Base-by-base conservation (phyloP, 2,113 vertebrate genomes). In the Saccopteryx bilineata region DNA sequence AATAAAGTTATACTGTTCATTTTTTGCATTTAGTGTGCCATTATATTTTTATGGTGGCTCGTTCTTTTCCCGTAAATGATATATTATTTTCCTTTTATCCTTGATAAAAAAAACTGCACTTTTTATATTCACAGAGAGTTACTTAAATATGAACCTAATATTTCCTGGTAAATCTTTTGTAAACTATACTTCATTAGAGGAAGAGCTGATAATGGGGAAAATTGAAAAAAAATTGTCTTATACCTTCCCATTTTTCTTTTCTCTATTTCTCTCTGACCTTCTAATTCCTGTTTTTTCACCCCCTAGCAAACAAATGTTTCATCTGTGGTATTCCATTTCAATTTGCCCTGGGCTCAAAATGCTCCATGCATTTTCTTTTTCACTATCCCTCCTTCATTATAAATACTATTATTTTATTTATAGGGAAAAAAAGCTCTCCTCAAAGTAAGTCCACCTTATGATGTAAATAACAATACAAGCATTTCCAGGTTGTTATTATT, bases 401-500 rank as follows among this genome's bases (percentile, higher is more conserved):
- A 94, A 93, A 94, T 46, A 75, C 58, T 87, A 79, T 83, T 93
- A 94, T 97, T 97, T 96, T 96, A 96, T 94, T 93, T 95, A 83
- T 95, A 54, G 48, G 83, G 89, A 33, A 80, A 93, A 91, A 81
- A 85, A 52, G 46, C 33, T 90, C 4, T 61, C 52, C 46, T 50
- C 12, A 82, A 61, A 94, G 46, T 91, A 94, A 96, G 65, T 87
- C 46, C 46, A 87, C 83, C 31, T 83, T 54, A 86, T 54, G 1
- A n/a, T 89, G 52, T 79, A 91, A 60, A 71, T 61, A 58, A 31
- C 50, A 87, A 39, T 33, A 19, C 10, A 10, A 88, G 58, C 26
- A 79, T n/a, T 78, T 21, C 12, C 58, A 86, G 19, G 58, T 46
- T 39, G 2, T 90, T 71, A 7, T 89, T 74, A 61, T 48, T 83